These are phyloP conservation scores for Botia almorhae DNA, from an alignment of 2,797 vertebrate genomes.

Conservation along the genomic window DNA sequence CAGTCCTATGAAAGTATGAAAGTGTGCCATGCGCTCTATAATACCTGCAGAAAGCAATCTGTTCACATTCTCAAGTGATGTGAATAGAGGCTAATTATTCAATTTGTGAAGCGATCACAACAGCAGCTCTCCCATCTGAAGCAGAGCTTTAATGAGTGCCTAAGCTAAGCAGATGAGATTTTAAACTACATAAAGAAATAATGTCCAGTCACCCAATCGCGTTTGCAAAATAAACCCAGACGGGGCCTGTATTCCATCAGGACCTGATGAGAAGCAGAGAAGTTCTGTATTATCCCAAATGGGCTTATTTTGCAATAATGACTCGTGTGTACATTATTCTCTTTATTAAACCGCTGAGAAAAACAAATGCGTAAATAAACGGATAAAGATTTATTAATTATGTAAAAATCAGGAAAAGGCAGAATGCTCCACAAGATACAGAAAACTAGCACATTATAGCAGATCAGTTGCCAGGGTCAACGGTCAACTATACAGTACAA, in stretches of 20 bases:
- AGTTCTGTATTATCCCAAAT: too few species aligned
- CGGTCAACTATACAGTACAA: not conserved
- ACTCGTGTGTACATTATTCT: not conserved
- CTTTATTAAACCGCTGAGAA: not conserved
- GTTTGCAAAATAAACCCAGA: too few species aligned
- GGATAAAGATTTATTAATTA: not conserved
- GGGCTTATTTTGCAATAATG: not conserved
- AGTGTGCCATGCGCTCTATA: not conserved
- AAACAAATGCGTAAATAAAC: not conserved
- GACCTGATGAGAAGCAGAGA: not conserved
- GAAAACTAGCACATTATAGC: not conserved
- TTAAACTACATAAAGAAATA: not conserved
- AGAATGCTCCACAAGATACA: not conserved
- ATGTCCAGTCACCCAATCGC: too few species aligned
- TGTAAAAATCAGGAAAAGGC: not conserved
- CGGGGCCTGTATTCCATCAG: too few species aligned
- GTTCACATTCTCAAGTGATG: conserved; percentile 7
- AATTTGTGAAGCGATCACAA: not conserved
- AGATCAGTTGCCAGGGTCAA: not conserved
- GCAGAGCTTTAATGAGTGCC: not conserved
- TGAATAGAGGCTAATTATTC: not conserved
- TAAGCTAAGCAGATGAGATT: not conserved
- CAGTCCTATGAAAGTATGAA: not conserved
- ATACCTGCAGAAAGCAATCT: conserved; percentile 4
- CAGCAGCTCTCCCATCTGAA: not conserved